Percentiles rank a stretch among this genome's conserved stretches.
These are phyloP conservation scores for Orchesella flavescens DNA, from an alignment of 2,888 invertebrate genomes.

Conservation along the genomic window DNA sequence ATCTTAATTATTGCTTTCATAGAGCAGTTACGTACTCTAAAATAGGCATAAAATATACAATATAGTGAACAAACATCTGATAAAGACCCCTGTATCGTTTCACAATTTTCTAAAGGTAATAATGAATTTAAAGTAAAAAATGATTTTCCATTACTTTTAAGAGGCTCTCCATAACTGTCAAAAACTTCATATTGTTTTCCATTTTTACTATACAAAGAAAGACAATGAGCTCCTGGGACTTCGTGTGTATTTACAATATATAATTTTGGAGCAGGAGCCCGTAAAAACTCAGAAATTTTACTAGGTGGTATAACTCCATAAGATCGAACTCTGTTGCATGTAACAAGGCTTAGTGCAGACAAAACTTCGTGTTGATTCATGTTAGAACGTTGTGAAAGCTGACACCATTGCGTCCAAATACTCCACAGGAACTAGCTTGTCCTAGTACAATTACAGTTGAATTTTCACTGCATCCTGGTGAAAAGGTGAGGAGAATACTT, in stretches of 20 bases:
- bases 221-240: not conserved
- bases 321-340: not conserved
- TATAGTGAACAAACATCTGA: too few relatives aligned
- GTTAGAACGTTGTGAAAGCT: not conserved
- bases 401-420: not conserved
- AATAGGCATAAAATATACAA: too few relatives aligned
- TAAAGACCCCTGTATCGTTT: too few relatives aligned
- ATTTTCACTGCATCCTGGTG: not conserved
- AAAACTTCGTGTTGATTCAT: not conserved
- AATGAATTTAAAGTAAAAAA: not conserved
- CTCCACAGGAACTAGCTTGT: not conserved
- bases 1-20: too few relatives aligned
- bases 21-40: too few relatives aligned
- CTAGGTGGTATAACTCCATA: not conserved
- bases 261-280: not conserved
- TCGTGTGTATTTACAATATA: not conserved
- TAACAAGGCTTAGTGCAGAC: not conserved
- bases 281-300: not conserved
- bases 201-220: not conserved
- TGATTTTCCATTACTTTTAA: not conserved
- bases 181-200: not conserved
- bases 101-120: too few relatives aligned
- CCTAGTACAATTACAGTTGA: not conserved
- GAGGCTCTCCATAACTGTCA: not conserved
- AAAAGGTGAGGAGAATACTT: not conserved